Base-by-base conservation (phyloP, 2,888 invertebrate species). In the Athalia cordata region DNA sequence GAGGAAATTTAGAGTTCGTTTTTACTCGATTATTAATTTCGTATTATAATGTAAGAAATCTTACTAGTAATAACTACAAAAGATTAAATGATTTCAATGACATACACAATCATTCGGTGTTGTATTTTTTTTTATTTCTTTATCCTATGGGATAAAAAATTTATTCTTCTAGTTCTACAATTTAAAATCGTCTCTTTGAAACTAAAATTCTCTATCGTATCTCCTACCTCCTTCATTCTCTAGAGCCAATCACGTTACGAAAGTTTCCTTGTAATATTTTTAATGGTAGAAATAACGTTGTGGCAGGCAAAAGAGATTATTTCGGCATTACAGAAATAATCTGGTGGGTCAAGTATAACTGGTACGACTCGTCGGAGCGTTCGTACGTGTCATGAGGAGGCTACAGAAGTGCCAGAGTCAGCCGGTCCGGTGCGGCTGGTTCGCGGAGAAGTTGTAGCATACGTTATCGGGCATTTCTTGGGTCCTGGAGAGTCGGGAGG, bases 321-420 rank as follows among this genome's bases (percentile, higher is more conserved):
- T 55, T 55, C 55, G 55, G 55, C n/a, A 55, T 5, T 15, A 15
- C 8, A 8, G 5, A n/a, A 62, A 8, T 29, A 84, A 83, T 84
- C 83, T 83, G 85, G 84, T 86, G 87, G 87, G 87, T 87, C 87
- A 87, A 87, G 87, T 87, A 86, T 84, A 87, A 87, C 87, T 86
- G 87, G 87, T 87, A 87, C 80, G 83, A 81, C n/a, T 13, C 45
- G 11, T 67, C n/a, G 11, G 68, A 52, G 68, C 45, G 29, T 55
- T n/a, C 68, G 52, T 15, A 4, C 45, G 1, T 47, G 55, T 68
- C 29, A 43, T 49, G 15, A 13, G 7, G 43, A 43, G 43, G 45
- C 79, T 78, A 77, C 83, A 82, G 49, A 15, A n/a, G 43, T 11
- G 83, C 82, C 81, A 55, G 29, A 80, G 79, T 84, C 85, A 85